phyloP scores from a whole-genome alignment of 2,797 vertebrate species.

The Pangasius macronema region DNA sequence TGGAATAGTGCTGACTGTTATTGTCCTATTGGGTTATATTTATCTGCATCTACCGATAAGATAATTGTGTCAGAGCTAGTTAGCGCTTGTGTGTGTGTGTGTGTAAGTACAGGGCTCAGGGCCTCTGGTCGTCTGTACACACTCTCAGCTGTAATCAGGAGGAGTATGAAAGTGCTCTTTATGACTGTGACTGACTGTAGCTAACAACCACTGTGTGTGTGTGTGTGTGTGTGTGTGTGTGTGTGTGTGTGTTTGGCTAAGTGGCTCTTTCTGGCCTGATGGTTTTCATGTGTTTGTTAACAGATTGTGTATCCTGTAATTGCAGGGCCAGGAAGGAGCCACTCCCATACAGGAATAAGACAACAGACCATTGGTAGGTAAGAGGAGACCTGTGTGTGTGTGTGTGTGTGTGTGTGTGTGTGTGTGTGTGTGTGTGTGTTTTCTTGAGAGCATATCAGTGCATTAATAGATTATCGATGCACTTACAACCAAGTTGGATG shows the following conservation, averaged over 20 bases:
- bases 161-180: conserved; percentile 37
- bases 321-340: conserved; percentile 42
- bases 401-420: conserved; percentile 45
- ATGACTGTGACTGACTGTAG: conserved; percentile 34
- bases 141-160: conserved; percentile 39
- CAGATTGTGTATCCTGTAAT: conserved; percentile 32
- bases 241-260: conserved; percentile 24
- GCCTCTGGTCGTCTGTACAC: conserved; percentile 43
- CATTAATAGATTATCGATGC: conserved; percentile 75
- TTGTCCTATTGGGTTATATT: conserved; percentile 9
- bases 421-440: conserved; percentile 46
- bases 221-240: conserved; percentile 31
- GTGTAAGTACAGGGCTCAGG: conserved; percentile 57
- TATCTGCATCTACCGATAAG: conserved; percentile 19
- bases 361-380: conserved; percentile 18
- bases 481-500: conserved; percentile 67
- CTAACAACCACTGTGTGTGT: conserved; percentile 8
- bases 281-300: conserved; percentile 42
- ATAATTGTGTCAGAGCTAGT: conserved; percentile 13
- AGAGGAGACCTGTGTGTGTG: conserved; percentile 15
- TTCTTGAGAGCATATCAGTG: conserved; percentile 32
- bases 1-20: background rate
- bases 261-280: conserved; percentile 36
- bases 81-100: conserved; percentile 26
- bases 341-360: conserved; percentile 37